These are phyloP conservation scores for Eupeodes corollae DNA, from an alignment of 1,140 invertebrate genomes.

Conservation along the genomic window DNA sequence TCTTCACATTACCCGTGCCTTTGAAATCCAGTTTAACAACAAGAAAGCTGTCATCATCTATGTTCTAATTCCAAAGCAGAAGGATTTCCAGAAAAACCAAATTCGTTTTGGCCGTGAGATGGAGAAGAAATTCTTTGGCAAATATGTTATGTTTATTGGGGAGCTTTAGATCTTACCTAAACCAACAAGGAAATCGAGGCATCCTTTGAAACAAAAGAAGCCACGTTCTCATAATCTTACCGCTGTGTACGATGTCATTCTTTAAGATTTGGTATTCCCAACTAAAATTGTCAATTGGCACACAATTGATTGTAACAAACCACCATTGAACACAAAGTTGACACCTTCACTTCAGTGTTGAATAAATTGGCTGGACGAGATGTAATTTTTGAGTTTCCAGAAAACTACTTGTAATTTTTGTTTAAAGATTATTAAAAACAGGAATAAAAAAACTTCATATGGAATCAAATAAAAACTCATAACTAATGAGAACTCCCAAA, in stretches of 20 bases:
- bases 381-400: no score
- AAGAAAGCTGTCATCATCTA: slow-evolving; percentile 97
- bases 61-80: no score
- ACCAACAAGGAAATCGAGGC: slow-evolving; percentile 89
- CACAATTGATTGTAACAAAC: no score
- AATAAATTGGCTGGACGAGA: no score
- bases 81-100: slow-evolving; percentile 96
- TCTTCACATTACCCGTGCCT: slow-evolving; percentile 91
- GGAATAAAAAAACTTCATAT: no score
- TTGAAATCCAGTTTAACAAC: slow-evolving; percentile 84
- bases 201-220: slow-evolving; percentile 94
- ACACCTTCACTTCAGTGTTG: no score
- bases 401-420: no score
- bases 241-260: slow-evolving; percentile 85
- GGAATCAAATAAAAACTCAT: no score
- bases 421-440: no score
- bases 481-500: no score
- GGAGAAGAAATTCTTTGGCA: slow-evolving; percentile 99
- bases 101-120: slow-evolving; percentile 89
- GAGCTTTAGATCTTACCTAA: slow-evolving; percentile 97
- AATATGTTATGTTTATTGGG: slow-evolving; percentile 97
- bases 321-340: no score
- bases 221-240: slow-evolving; percentile 91
- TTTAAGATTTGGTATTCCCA: slow-evolving; percentile 96
- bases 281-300: slow-evolving; percentile 99